Conservation (phyloP, 2,113 vertebrate species). For the Mustela lutreola region DNA sequence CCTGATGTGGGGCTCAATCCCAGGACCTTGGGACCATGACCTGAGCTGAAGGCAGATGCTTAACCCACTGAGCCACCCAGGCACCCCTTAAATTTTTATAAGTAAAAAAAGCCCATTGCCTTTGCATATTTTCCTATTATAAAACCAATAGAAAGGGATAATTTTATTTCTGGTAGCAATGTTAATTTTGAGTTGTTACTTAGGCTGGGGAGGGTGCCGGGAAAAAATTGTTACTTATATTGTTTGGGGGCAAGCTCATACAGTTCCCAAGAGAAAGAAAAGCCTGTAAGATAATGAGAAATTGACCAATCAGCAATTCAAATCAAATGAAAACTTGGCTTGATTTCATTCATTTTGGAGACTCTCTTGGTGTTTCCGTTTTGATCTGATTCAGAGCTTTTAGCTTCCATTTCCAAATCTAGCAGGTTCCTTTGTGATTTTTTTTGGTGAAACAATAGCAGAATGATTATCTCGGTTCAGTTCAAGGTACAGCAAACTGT, state of each 20-base stretch:
- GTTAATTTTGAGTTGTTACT: slow-evolving; percentile 11
- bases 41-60: no score
- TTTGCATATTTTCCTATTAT: slow-evolving; percentile 13
- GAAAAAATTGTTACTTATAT: neutral
- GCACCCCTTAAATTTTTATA: neutral
- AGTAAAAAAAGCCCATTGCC: neutral
- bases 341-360: slow-evolving; percentile 47
- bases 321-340: slow-evolving; percentile 49
- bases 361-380: neutral
- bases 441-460: neutral
- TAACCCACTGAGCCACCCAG: no score
- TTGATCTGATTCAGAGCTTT: slow-evolving; percentile 16
- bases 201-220: neutral
- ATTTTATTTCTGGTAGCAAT: slow-evolving; percentile 22
- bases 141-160: slow-evolving; percentile 2
- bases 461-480: neutral
- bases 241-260: neutral
- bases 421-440: slow-evolving; percentile 53
- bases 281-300: neutral
- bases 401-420: slow-evolving; percentile 37
- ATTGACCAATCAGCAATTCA: neutral
- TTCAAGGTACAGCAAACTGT: neutral
- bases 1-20: no score
- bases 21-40: no score
- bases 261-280: slow-evolving; percentile 19